Base-by-base conservation (phyloP, 2,888 invertebrate species). In the Elysia crispata region DNA sequence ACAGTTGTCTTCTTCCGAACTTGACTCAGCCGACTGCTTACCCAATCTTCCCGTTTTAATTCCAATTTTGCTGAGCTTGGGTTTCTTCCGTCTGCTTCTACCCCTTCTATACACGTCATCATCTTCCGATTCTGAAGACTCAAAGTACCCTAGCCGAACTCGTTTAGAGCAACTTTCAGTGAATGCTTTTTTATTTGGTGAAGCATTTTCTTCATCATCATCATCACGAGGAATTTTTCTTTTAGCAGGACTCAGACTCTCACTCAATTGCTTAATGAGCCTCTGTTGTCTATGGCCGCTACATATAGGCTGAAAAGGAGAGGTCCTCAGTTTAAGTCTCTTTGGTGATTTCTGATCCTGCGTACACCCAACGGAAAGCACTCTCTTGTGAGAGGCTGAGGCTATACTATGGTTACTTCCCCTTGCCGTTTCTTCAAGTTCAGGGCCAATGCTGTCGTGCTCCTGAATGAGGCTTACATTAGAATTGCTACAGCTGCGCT, bases 51-150 rank as follows among this genome's bases (percentile, higher is more conserved):
- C 41, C 11, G 5, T 3, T 41, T 41, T 41, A 11, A 3, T 41
- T 41, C 3, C 41, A 41, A 20, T 25, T n/a, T 41, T 77, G n/a
- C 57, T 41, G 23, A 41, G 69, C n/a, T 77, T 77, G 30, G 15
- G 23, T 41, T 15, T 15, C 33, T 49, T 33, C 70, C 70, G 23
- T 18, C 70, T 33, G 57, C 25, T 66, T 78, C 73, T 50, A 64
- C 64, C 41, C 11, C 41, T 41, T 6, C 41, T 41, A 41, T 41
- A 3, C 41, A 41, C 41, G 11, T 30, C 64, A 57, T 49, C 64
- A 0, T 33, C 31, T 57, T 75, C 79, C 25, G 74, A 79, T 8
- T 79, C 79, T 8, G 79, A 73, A 15, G 78, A 79, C n/a, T 74
- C 74, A 57, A 54, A 30, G 15, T 57, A 75, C 11, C 75, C 74